Percentiles rank a stretch among this genome's conserved stretches.
These are phyloP conservation scores for Thalassaphorura encarpata DNA, from an alignment of 1,140 invertebrate genomes.

Conservation along the genomic window DNA sequence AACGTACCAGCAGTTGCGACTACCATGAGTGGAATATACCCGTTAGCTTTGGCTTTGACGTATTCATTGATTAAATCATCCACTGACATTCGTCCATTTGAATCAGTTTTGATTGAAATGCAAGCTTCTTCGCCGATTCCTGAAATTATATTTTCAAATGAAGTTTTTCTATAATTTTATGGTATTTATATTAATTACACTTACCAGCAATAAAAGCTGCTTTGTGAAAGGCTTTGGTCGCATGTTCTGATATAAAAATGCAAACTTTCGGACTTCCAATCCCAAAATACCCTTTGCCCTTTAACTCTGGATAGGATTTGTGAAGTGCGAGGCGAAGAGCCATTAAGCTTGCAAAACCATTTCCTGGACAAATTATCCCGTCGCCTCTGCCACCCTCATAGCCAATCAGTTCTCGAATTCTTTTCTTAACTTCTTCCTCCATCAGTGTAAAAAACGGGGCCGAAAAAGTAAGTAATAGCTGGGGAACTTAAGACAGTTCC, in stretches of 20 bases:
- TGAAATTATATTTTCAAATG: background rate
- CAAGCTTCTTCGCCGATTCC: constrained; percentile 63
- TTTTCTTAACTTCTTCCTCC: constrained; percentile 63
- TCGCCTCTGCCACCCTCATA: constrained; percentile 67
- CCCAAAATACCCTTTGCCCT: constrained; percentile 36
- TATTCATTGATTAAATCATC: constrained; percentile 61
- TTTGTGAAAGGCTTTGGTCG: constrained; percentile 90
- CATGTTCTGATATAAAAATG: constrained; percentile 73
- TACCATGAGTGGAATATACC: constrained; percentile 70
- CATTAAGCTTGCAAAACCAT: constrained; percentile 88
- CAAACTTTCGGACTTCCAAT: constrained; percentile 48
- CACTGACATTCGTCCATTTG: constrained; percentile 63
- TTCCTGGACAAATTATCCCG: constrained; percentile 89
- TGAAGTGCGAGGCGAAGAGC: constrained; percentile 80
- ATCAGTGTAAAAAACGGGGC: constrained; percentile 75
- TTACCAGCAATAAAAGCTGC: constrained; percentile 15
- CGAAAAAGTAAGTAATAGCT: constrained; percentile 79
- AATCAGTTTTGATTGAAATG: constrained; percentile 56
- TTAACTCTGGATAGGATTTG: constrained; percentile 60
- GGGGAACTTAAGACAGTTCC: constrained; percentile 73
- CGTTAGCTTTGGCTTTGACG: constrained; percentile 49
- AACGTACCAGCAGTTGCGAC: constrained; percentile 53
- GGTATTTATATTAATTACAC: background rate
- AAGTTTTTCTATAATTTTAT: background rate
- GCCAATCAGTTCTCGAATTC: constrained; percentile 79